Conservation (phyloP, 2,113 vertebrate species). For the Corynorhinus townsendii region DNA sequence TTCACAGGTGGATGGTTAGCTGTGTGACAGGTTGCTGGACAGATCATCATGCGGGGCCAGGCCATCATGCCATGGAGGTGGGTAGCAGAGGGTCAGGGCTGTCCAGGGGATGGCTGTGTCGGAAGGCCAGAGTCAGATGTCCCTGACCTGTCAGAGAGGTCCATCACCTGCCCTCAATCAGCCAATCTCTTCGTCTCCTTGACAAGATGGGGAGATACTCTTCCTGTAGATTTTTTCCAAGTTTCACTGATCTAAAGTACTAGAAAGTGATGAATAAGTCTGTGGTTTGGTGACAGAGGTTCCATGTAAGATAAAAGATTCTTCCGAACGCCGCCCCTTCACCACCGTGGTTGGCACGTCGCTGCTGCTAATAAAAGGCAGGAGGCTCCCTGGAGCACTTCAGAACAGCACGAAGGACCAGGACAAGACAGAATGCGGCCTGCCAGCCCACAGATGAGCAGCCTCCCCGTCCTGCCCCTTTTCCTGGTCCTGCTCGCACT, state of each 20-base stretch:
- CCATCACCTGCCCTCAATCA: neutral
- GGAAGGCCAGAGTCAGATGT: neutral
- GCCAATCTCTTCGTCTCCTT: neutral
- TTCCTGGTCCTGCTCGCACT: neutral
- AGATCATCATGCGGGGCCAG: neutral
- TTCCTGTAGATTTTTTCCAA: neutral
- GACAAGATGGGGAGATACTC: neutral
- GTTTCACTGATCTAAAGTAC: neutral
- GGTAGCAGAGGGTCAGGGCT: neutral
- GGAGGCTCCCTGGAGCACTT: neutral
- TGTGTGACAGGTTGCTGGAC: neutral
- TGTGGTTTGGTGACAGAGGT: conserved; percentile 67
- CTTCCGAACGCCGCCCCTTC: neutral
- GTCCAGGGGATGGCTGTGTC: neutral
- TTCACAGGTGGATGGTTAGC: neutral
- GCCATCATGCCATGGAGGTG: neutral
- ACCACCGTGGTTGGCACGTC: fast-evolving
- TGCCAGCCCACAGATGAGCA: neutral
- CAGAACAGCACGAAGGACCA: conserved; percentile 1
- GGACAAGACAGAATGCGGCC: neutral
- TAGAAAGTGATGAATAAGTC: conserved; percentile 58
- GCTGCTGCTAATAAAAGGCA: neutral
- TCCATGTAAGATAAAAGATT: conserved; percentile 62
- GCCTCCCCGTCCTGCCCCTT: neutral
- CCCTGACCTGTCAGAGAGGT: neutral